Percentiles rank a stretch among this genome's conserved stretches.
Evolutionary conservation across 2,888 invertebrate species (phyloP).

Genomic region (Leptopilina drosophilae): DNA sequence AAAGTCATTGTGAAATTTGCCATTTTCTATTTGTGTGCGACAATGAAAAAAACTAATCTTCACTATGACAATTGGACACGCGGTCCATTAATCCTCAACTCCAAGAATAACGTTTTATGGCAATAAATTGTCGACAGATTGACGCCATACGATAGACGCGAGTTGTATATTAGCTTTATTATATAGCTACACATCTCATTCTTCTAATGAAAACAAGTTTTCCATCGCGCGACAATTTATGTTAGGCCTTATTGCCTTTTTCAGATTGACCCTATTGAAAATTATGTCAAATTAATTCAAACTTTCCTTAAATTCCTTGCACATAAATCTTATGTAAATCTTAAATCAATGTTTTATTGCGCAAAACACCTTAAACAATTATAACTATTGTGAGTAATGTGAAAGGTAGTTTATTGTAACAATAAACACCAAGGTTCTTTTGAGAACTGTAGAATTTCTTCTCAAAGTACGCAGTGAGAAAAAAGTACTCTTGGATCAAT

Average conservation of each 20-base stretch:
- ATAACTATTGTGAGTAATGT: too few relatives aligned
- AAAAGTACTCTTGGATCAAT: too few relatives aligned
- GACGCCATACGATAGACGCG: slow-evolving; percentile 59
- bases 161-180: slow-evolving; percentile 51
- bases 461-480: too few relatives aligned
- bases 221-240: slow-evolving; percentile 64
- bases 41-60: slow-evolving; percentile 45
- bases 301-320: too few relatives aligned
- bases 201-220: slow-evolving; percentile 55
- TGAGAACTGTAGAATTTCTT: too few relatives aligned
- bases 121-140: slow-evolving; percentile 60
- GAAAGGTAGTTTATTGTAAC: too few relatives aligned
- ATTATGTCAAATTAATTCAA: too few relatives aligned
- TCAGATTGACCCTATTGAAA: slow-evolving; percentile 20
- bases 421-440: too few relatives aligned
- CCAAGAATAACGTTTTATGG: slow-evolving; percentile 50
- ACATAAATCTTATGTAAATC: too few relatives aligned
- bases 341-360: too few relatives aligned
- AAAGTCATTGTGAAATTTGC: slow-evolving; percentile 36
- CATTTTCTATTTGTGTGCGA: neutral
- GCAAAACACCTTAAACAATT: too few relatives aligned
- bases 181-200: slow-evolving; percentile 53
- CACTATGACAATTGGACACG: slow-evolving; percentile 61
- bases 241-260: slow-evolving; percentile 59
- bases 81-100: slow-evolving; percentile 60